A percentile compares a stretch with the other conserved stretches of the same genome.
Evolutionary conservation across 1,140 invertebrate genomes (phyloP).

Genomic region (Cyclina sinensis): DNA sequence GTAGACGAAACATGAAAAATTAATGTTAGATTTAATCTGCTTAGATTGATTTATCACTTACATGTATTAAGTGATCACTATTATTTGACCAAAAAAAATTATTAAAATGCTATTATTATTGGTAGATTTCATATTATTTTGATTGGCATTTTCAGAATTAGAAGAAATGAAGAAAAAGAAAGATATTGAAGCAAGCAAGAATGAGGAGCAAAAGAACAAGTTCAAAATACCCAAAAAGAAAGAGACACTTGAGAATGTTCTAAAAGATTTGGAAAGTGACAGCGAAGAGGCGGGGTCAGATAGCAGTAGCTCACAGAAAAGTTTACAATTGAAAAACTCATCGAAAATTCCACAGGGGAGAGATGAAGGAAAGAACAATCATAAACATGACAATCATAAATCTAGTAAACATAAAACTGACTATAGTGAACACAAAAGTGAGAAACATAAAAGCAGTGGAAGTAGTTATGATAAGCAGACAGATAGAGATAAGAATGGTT

Average conservation of each 20-base stretch:
- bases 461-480: background rate
- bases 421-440: constrained; percentile 45
- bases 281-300: background rate
- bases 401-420: constrained; percentile 56
- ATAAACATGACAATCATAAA: constrained; percentile 41
- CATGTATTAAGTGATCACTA: too few relatives aligned
- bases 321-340: background rate
- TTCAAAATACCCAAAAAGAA: constrained; percentile 55
- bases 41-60: too few relatives aligned
- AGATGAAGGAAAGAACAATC: background rate
- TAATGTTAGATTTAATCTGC: too few relatives aligned
- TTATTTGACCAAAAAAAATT: too few relatives aligned
- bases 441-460: constrained; percentile 23
- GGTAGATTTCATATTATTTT: too few relatives aligned
- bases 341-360: background rate
- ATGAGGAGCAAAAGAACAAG: constrained; percentile 9
- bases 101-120: too few relatives aligned
- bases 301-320: background rate
- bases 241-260: constrained; percentile 3
- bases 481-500: background rate
- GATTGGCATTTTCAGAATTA: background rate
- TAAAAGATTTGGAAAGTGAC: constrained; percentile 54
- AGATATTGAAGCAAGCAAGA: background rate
- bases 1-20: too few relatives aligned
- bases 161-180: constrained; percentile 1